Evolutionary conservation across 2,113 vertebrate species (phyloP).

Genomic region (Dipodomys ordii): DNA sequence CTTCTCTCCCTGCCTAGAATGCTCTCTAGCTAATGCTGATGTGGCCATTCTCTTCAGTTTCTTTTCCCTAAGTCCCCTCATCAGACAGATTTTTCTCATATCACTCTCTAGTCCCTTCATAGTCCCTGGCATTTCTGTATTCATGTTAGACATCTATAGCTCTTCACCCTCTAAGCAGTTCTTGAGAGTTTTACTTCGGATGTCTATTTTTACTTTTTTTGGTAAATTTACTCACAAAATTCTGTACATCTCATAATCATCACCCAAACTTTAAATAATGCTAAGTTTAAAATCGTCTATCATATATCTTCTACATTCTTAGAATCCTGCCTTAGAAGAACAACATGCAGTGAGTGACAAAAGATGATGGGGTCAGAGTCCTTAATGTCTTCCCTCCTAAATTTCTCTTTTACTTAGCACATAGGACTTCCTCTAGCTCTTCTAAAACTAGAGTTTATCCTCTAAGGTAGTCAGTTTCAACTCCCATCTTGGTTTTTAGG

Average conservation of each 20-base stretch:
- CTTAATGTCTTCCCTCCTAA: background rate
- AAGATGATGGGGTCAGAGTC: too few relatives aligned
- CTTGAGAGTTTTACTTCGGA: background rate
- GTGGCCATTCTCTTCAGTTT: background rate
- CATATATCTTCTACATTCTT: background rate
- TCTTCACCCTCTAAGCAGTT: background rate
- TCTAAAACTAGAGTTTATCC: background rate
- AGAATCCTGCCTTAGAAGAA: background rate
- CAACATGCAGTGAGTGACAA: background rate
- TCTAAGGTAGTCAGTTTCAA: background rate
- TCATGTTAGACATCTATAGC: background rate
- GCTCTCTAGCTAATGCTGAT: accelerated
- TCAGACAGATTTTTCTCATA: background rate
- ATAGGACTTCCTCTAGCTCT: background rate
- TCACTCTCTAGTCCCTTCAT: background rate
- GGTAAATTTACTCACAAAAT: background rate
- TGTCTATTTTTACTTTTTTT: background rate
- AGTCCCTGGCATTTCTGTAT: background rate
- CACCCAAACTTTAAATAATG: background rate
- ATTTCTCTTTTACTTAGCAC: background rate
- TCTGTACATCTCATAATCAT: background rate
- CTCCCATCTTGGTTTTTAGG: background rate
- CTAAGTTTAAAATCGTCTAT: background rate
- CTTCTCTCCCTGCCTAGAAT: background rate
- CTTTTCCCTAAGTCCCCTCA: background rate